Evolutionary conservation across 2,113 vertebrate species (phyloP).

Genomic region (Ornithorhynchus anatinus): DNA sequence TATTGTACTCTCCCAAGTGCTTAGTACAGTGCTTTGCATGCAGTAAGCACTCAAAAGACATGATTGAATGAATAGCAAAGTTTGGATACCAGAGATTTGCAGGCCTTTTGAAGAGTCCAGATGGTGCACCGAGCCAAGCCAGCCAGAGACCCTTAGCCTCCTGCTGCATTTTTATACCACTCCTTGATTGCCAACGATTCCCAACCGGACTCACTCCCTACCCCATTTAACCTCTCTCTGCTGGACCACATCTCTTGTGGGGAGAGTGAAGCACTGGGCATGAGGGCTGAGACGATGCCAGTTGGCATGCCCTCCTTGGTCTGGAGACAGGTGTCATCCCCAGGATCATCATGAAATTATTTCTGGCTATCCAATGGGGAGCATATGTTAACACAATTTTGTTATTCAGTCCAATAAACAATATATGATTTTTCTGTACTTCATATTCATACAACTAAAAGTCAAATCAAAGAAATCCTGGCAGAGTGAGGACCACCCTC

Average conservation of each 20-base stretch:
- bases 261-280: constrained; percentile 20
- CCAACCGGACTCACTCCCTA: constrained; percentile 45
- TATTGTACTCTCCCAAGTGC: too few species aligned
- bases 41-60: too few species aligned
- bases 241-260: constrained; percentile 33
- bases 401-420: constrained; percentile 63
- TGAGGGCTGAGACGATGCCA: constrained; percentile 37
- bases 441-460: constrained; percentile 33
- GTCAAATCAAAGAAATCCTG: constrained; percentile 50
- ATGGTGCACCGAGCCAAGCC: constrained; percentile 49
- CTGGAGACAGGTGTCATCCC: constrained; percentile 32
- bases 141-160: constrained; percentile 60
- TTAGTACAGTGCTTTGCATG: too few species aligned
- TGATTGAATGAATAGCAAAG: too few species aligned
- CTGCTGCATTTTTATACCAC: constrained; percentile 58
- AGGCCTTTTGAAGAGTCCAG: too few species aligned
- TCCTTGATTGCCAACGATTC: constrained; percentile 62
- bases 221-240: constrained; percentile 59
- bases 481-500: constrained; percentile 48
- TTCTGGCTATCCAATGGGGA: constrained; percentile 48
- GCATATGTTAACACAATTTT: constrained; percentile 58
- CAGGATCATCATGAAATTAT: neutral
- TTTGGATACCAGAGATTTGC: too few species aligned
- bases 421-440: constrained; percentile 49
- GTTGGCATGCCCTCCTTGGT: neutral